A percentile compares a stretch with the other conserved stretches of the same genome.
Conservation (phyloP, 2,888 invertebrate species). For the Neuroscelio doddi region DNA sequence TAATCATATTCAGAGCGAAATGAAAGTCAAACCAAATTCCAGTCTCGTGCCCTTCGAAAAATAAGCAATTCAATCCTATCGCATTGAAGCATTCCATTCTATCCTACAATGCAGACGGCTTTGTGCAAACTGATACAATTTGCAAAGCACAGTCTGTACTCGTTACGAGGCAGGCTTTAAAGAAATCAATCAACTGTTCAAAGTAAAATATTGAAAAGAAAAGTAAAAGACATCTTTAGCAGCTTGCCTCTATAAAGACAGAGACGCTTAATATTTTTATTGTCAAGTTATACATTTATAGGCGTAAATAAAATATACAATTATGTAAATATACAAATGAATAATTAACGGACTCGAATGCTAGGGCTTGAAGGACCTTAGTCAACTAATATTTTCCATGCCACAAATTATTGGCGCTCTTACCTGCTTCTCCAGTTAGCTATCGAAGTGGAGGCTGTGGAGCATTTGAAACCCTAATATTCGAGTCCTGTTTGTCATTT, state of each 20-base stretch:
- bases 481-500: constrained; percentile 31
- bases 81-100: constrained; percentile 63
- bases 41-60: constrained; percentile 72
- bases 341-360: constrained; percentile 35
- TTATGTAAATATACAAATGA: constrained; percentile 48
- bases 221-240: constrained; percentile 42
- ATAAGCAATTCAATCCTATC: constrained; percentile 67
- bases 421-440: constrained; percentile 32
- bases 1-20: constrained; percentile 2
- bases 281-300: constrained; percentile 34
- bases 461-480: constrained; percentile 38
- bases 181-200: constrained; percentile 31
- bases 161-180: constrained; percentile 60
- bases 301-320: constrained; percentile 49
- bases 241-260: constrained; percentile 63
- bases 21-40: constrained; percentile 61
- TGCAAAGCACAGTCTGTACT: constrained; percentile 66
- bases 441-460: constrained; percentile 18
- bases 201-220: constrained; percentile 14
- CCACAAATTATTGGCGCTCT: constrained; percentile 19
- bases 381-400: constrained; percentile 18
- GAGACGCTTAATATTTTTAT: constrained; percentile 58
- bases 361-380: constrained; percentile 4
- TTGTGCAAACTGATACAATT: constrained; percentile 65
- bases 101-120: constrained; percentile 65